Conservation (phyloP, 2,113 vertebrate genomes). For the Taxidea taxus region DNA sequence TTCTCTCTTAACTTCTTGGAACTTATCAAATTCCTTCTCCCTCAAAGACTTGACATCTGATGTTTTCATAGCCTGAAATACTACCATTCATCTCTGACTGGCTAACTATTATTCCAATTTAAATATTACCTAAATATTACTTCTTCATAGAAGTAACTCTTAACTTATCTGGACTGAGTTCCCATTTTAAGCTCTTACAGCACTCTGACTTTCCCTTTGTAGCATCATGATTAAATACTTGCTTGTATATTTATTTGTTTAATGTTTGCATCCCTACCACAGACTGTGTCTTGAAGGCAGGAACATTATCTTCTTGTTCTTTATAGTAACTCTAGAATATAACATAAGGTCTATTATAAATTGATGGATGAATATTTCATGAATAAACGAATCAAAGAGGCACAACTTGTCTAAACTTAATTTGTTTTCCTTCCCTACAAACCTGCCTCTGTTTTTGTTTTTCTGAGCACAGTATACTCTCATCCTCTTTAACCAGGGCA, state of each 20-base stretch:
- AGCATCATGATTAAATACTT: not conserved
- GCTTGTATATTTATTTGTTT: not conserved
- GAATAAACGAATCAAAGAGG: not conserved
- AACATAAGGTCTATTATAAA: not conserved
- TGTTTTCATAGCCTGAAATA: not conserved
- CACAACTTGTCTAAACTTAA: not conserved
- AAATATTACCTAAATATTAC: not conserved
- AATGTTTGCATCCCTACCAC: not conserved
- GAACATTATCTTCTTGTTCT: not conserved
- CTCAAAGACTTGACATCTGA: not conserved
- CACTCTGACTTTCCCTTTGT: not conserved
- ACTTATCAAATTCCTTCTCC: not conserved
- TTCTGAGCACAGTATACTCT: not conserved
- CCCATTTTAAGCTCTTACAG: not conserved
- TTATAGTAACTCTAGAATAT: not conserved
- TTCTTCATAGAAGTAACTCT: not conserved
- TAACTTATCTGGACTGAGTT: not conserved
- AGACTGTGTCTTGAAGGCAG: not conserved
- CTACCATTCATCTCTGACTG: not conserved
- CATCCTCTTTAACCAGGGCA: not conserved
- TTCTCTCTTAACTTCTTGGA: not conserved
- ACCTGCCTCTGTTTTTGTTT: not conserved
- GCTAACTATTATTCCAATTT: not conserved
- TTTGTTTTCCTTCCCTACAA: not conserved
- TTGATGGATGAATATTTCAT: not conserved